Base-by-base conservation (phyloP, 2,113 vertebrate species). In the Silurus asotus region DNA sequence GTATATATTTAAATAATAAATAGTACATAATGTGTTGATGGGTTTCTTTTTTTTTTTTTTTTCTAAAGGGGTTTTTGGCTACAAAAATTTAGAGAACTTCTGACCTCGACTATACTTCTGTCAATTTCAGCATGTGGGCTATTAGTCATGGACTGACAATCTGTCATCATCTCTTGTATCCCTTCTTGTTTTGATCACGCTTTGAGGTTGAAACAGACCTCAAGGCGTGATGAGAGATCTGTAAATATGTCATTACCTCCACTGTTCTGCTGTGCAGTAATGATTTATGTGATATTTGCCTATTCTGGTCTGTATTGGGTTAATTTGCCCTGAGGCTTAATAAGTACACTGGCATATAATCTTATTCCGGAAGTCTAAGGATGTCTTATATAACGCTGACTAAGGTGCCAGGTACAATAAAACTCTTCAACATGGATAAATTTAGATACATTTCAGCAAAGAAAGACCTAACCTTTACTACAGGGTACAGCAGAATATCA, bases 351-450 rank as follows among this genome's bases (percentile, higher is more conserved):
- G 23, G 87, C 88, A 87, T 92, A 83, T 59, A 84, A 75, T 87
- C 87, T 89, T 89, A 90, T 87, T 86, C 88, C 88, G 74, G 89
- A 91, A 92, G 89, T 91, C 82, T 88, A 81, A 83, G 65, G 83
- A 89, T 83, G 90, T 87, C 89, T 93, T 93, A 89, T 90, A 90
- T 92, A 94, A 94, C 25, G 88, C 88, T 79, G 90, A 90, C 83
- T 82, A 83, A 88, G 93, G 92, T 93, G 92, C 90, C 91, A 91
- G 92, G 90, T 92, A 88, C 88, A 93, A 92, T 92, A 89, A 56
- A 87, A 89, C 86, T 78, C 82, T 59, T 37, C 56, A 23, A 79
- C 3, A 13, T 51, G 67, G 49, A 85, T 88, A 93, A 91, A 93
- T 78, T 80, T 56, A 83, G 89, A 88, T 87, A 77, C 79, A 78